Percentiles rank a stretch among this genome's conserved stretches.
These are phyloP conservation scores for Hippocampus mohnikei DNA, from an alignment of 2,113 vertebrate genomes.

Conservation along the genomic window DNA sequence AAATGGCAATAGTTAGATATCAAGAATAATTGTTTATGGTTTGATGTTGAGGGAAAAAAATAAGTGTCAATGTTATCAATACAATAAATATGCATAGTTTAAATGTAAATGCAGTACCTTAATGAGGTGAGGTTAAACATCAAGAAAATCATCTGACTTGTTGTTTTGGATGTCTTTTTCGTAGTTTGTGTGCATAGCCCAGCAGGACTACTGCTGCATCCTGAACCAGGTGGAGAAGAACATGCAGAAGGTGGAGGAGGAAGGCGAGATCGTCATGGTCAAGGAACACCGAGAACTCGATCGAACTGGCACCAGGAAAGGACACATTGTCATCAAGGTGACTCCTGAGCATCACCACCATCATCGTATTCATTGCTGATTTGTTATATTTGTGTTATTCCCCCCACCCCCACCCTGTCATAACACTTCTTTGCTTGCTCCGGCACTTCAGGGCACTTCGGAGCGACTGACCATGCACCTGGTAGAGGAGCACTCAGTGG, in stretches of 20 bases:
- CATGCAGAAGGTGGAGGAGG: constrained; percentile 99
- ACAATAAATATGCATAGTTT: too few species aligned
- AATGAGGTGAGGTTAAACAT: neutral
- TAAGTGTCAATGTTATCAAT: too few species aligned
- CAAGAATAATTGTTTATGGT: too few species aligned
- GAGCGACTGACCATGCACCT: constrained; percentile 98
- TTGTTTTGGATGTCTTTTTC: constrained; percentile 36
- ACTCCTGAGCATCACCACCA: constrained; percentile 3
- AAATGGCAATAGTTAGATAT: too few species aligned
- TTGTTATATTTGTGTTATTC: too few species aligned
- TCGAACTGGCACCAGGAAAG: constrained; percentile 96
- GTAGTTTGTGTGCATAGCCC: constrained; percentile 98
- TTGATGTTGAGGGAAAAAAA: too few species aligned
- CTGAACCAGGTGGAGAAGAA: constrained; percentile 99
- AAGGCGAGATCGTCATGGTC: constrained; percentile 99
- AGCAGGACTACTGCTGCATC: constrained; percentile 99
- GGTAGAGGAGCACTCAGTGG: constrained; percentile 97
- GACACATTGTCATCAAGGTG: constrained; percentile 99
- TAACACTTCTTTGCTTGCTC: neutral
- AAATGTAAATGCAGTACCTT: too few species aligned
- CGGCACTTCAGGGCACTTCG: constrained; percentile 80
- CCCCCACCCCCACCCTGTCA: too few species aligned
- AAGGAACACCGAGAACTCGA: constrained; percentile 97
- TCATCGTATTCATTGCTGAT: neutral
- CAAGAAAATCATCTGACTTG: neutral